Percentiles rank a stretch among this genome's conserved stretches.
phyloP scores from a whole-genome alignment of 1,140 invertebrate genomes.

The Akabosia matsudoensis region DNA sequence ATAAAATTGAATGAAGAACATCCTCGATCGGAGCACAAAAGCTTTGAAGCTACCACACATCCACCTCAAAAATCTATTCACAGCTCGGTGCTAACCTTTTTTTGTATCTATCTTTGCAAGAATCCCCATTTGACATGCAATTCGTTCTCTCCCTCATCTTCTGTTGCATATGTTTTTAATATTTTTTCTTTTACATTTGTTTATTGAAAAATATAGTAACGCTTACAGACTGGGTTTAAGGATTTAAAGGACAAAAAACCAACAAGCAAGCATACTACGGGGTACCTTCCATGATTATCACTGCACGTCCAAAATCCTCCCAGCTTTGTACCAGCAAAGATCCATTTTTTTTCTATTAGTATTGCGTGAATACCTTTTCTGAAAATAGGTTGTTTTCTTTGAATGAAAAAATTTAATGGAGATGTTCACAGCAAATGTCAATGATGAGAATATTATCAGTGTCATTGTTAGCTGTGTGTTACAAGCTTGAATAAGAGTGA shows the following conservation, averaged over 20 bases:
- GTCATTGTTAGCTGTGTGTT: too few species aligned
- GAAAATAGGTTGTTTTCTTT: slow-evolving; percentile 1
- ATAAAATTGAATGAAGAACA: neutral
- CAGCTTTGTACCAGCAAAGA: too few species aligned
- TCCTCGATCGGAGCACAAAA: neutral
- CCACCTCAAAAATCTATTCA: slow-evolving; percentile 18
- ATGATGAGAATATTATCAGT: neutral
- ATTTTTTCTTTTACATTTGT: neutral
- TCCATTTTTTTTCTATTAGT: neutral
- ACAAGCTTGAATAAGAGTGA: neutral
- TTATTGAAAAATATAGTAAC: too few species aligned
- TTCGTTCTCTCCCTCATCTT: slow-evolving; percentile 6
- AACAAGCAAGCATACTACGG: too few species aligned
- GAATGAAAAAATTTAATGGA: slow-evolving; percentile 16
- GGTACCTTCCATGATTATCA: too few species aligned
- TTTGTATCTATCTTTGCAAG: neutral
- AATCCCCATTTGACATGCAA: neutral
- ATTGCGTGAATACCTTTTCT: neutral
- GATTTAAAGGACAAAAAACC: too few species aligned
- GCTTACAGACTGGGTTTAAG: too few species aligned
- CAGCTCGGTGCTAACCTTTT: slow-evolving; percentile 17
- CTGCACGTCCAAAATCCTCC: too few species aligned
- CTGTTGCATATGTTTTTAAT: neutral
- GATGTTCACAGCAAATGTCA: slow-evolving; percentile 14
- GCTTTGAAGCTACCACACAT: neutral